Conservation (phyloP, 92 coral and sea anemone genomes). For the Umimayanthus kanabou region DNA sequence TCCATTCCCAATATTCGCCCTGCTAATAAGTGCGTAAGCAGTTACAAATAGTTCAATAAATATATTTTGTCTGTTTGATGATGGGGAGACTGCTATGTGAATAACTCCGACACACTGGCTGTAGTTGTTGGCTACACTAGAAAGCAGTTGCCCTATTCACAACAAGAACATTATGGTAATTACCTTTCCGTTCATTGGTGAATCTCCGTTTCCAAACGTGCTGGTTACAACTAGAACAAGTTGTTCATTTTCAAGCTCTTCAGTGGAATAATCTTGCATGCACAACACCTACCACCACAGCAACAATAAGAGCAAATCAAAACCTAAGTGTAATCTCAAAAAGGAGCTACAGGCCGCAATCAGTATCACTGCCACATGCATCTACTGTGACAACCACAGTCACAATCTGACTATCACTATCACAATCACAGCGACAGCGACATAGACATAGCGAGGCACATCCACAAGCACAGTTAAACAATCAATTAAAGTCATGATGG, state of each 20-base stretch:
- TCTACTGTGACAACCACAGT: not conserved
- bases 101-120: no score
- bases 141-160: not conserved
- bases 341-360: no score
- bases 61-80: no score
- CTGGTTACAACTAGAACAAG: slow-evolving; percentile 24
- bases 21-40: no score
- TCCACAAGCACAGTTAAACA: no score
- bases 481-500: no score
- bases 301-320: not conserved
- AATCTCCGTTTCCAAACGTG: slow-evolving; percentile 27
- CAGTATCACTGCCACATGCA: not conserved
- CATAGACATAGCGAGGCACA: no score
- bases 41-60: no score
- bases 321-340: not conserved
- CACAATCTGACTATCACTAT: no score
- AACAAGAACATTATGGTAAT: not conserved
- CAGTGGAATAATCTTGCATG: slow-evolving; percentile 15
- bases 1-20: no score
- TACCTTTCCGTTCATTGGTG: slow-evolving; percentile 30
- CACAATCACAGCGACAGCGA: no score
- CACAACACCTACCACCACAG: slow-evolving; percentile 14
- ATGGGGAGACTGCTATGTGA: no score
- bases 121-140: not conserved
- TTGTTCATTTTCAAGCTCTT: slow-evolving; percentile 2